Conservation (phyloP, 2,888 invertebrate genomes). For the Halictus quadricinctus region DNA sequence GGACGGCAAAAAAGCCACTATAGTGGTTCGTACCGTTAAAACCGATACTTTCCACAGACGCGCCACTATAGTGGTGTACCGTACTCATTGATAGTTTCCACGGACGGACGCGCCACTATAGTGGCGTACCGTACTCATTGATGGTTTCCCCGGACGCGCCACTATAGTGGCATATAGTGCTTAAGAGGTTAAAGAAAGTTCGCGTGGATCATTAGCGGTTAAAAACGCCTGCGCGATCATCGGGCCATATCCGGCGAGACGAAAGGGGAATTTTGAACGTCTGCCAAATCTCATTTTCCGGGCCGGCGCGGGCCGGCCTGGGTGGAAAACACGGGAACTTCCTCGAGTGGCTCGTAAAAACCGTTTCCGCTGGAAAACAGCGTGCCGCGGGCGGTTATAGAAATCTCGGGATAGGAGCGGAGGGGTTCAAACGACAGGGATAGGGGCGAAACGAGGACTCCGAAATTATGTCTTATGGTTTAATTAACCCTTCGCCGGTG, state of each 20-base stretch:
- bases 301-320: not conserved
- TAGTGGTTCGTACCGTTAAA: too few species aligned
- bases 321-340: conserved; percentile 37
- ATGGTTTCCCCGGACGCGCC: too few species aligned
- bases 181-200: conserved; percentile 4
- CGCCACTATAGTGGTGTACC: too few species aligned
- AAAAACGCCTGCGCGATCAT: conserved; percentile 39
- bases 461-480: conserved; percentile 26
- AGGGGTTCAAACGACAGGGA: conserved; percentile 14
- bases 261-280: conserved; percentile 32
- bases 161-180: too few species aligned
- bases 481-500: not conserved
- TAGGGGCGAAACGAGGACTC: not conserved
- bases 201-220: conserved; percentile 32
- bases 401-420: not conserved
- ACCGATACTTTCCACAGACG: too few species aligned
- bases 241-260: conserved; percentile 10
- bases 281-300: conserved; percentile 44
- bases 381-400: conserved; percentile 37
- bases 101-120: too few species aligned
- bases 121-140: too few species aligned
- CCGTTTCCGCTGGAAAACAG: conserved; percentile 19
- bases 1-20: too few species aligned
- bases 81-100: too few species aligned
- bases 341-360: conserved; percentile 23